phyloP scores from a whole-genome alignment of 1,140 invertebrate genomes.

The Prorops nasuta region DNA sequence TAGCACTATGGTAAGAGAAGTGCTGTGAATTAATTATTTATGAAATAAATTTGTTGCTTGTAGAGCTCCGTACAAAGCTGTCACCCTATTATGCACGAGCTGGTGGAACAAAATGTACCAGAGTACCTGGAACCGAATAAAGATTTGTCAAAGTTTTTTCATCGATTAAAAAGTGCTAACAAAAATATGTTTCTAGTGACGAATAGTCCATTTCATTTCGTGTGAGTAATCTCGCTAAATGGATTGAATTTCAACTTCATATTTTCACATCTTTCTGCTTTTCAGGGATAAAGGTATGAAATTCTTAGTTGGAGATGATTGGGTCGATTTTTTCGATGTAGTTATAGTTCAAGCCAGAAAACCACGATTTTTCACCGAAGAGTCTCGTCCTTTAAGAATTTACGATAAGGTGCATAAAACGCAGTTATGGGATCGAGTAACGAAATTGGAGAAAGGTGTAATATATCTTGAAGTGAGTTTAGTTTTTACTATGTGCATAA shows the following conservation, averaged over 20 bases:
- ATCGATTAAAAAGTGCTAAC: slow-evolving; percentile 67
- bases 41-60: slow-evolving; percentile 32
- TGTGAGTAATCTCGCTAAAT: slow-evolving; percentile 70
- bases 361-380: slow-evolving; percentile 93
- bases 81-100: slow-evolving; percentile 88
- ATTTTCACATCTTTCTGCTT: too few species aligned
- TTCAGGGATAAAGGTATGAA: slow-evolving; percentile 88
- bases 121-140: slow-evolving; percentile 81
- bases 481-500: not conserved
- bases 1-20: not conserved
- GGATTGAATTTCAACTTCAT: too few species aligned
- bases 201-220: slow-evolving; percentile 95
- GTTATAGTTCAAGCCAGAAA: slow-evolving; percentile 94
- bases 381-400: slow-evolving; percentile 83
- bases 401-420: slow-evolving; percentile 80
- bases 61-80: slow-evolving; percentile 86
- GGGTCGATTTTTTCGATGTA: slow-evolving; percentile 91
- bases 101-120: slow-evolving; percentile 75
- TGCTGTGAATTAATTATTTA: not conserved
- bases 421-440: slow-evolving; percentile 90
- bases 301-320: slow-evolving; percentile 83
- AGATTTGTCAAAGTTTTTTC: slow-evolving; percentile 73
- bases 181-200: slow-evolving; percentile 96
- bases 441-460: slow-evolving; percentile 79
- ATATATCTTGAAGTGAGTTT: slow-evolving; percentile 86